A percentile compares a stretch with the other conserved stretches of the same genome.
Conservation (phyloP, 2,888 invertebrate genomes). For the Tetragonisca angustula region DNA sequence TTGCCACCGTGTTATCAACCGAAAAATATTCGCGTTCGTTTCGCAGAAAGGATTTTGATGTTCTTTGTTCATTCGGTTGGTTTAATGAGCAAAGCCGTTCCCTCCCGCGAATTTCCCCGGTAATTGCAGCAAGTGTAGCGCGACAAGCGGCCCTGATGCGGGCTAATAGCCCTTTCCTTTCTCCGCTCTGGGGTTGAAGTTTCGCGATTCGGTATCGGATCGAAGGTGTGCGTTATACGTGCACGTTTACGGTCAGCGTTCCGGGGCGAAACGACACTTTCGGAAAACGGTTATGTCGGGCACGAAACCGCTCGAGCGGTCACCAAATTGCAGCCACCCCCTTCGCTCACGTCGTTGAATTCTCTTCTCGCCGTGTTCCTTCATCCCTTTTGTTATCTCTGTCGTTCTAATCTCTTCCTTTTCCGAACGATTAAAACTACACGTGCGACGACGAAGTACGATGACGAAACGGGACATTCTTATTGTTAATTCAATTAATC, state of each 20-base stretch:
- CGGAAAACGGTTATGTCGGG: constrained; percentile 61
- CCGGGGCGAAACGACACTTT: constrained; percentile 49
- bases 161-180: constrained; percentile 45
- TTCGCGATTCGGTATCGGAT: constrained; percentile 51
- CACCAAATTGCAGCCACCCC: constrained; percentile 61
- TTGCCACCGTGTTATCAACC: constrained; percentile 14
- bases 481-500: too few relatives aligned
- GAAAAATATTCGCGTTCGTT: neutral
- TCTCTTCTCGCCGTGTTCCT: constrained; percentile 11
- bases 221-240: constrained; percentile 28
- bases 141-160: constrained; percentile 44
- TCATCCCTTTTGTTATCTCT: neutral
- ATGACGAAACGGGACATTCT: too few relatives aligned
- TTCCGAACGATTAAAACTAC: neutral
- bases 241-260: constrained; percentile 53
- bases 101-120: constrained; percentile 48
- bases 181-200: constrained; percentile 40
- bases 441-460: neutral
- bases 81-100: constrained; percentile 38
- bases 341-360: constrained; percentile 29
- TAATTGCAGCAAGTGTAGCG: constrained; percentile 53
- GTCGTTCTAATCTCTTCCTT: too few relatives aligned
- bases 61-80: constrained; percentile 33
- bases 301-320: constrained; percentile 59
- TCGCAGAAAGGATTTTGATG: neutral